A percentile compares a stretch with the other conserved stretches of the same genome.
These are phyloP conservation scores for Bubalus kerabau DNA, from an alignment of 2,113 vertebrate species.

Conservation along the genomic window DNA sequence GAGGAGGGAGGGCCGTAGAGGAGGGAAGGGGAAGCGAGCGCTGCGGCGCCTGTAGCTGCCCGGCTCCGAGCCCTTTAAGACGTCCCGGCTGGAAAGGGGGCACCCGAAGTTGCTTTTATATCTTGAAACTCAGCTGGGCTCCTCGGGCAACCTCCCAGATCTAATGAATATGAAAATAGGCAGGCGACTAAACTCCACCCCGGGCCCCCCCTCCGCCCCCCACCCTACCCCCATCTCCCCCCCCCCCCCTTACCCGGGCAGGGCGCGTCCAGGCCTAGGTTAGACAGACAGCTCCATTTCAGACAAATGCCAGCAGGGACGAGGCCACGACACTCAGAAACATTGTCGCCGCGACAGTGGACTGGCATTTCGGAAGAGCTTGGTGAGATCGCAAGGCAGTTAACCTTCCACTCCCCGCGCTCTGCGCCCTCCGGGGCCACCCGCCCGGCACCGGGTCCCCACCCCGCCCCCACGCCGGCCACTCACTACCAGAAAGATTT, in stretches of 20 bases:
- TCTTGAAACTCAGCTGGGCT: conserved; percentile 82
- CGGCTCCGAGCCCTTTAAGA: conserved; percentile 80
- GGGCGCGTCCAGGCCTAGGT: conserved; percentile 77
- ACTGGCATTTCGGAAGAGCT: conserved; percentile 65
- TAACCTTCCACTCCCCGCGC: neutral
- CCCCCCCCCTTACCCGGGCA: conserved; percentile 60
- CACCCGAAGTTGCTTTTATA: conserved; percentile 89
- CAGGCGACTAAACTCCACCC: conserved; percentile 87
- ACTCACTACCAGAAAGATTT: conserved; percentile 33
- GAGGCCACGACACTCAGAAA: conserved; percentile 22
- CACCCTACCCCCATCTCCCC: conserved; percentile 68
- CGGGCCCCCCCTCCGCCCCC: conserved; percentile 41
- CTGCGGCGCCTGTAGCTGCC: conserved; percentile 67
- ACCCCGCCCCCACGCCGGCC: conserved; percentile 38
- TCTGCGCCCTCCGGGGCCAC: neutral
- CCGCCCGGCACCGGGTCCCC: neutral
- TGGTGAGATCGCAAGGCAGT: conserved; percentile 55
- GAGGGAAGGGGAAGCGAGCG: conserved; percentile 52
- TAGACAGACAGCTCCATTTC: conserved; percentile 65
- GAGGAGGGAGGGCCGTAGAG: conserved; percentile 58
- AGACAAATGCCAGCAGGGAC: conserved; percentile 53
- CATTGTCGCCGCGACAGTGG: conserved; percentile 45
- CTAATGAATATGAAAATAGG: conserved; percentile 88
- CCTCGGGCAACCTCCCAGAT: conserved; percentile 83
- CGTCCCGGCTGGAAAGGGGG: conserved; percentile 82